Conservation (phyloP, 37 sponge, comb jelly and placozoan species). For the Beroe ovata region DNA sequence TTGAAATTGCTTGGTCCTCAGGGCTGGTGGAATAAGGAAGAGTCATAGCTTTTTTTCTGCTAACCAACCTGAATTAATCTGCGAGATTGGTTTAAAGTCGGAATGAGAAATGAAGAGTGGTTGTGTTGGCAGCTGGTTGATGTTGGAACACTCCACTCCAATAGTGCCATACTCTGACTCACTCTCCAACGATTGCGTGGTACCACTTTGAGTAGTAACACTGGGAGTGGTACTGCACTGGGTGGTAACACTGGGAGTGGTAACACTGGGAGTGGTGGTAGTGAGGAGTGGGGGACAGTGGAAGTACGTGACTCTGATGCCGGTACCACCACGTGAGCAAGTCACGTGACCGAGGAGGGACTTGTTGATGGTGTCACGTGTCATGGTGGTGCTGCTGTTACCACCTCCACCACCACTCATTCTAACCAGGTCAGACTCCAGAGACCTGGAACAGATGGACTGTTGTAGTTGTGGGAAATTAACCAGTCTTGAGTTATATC, state of each 20-base stretch:
- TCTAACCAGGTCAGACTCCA: conserved; percentile 7
- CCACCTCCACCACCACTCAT: conserved; percentile 9
- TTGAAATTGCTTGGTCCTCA: too few species aligned
- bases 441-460: not conserved
- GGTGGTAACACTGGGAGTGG: too few species aligned
- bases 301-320: not conserved
- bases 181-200: not conserved
- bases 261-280: not conserved
- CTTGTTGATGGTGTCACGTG: conserved; percentile 20
- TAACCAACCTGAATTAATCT: conserved; percentile 60
- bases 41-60: too few species aligned
- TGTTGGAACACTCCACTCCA: conserved; percentile 50
- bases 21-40: too few species aligned
- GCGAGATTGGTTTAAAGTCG: conserved; percentile 24
- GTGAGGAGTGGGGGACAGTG: not conserved
- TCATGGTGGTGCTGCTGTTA: not conserved
- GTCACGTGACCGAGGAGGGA: conserved; percentile 34
- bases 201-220: too few species aligned
- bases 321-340: conserved; percentile 43
- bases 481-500: too few species aligned
- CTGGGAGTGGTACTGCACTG: too few species aligned
- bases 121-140: conserved; percentile 49
- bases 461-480: too few species aligned
- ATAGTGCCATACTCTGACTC: conserved; percentile 1
- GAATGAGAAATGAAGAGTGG: not conserved